phyloP scores from a whole-genome alignment of 2,888 invertebrate genomes.

The Agriopis aurantiaria region DNA sequence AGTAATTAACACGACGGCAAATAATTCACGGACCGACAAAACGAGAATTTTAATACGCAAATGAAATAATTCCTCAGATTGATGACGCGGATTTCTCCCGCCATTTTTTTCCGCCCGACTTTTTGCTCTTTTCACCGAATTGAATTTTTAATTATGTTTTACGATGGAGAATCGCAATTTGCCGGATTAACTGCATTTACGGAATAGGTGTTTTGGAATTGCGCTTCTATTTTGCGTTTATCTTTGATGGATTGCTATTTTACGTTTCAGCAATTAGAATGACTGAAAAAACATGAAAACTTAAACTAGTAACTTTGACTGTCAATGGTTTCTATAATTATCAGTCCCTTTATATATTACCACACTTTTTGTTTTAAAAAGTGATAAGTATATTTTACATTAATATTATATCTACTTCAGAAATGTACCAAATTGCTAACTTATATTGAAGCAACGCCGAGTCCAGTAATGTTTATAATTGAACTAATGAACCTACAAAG shows the following conservation, averaged over 20 bases:
- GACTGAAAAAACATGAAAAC: background rate
- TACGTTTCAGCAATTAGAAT: background rate
- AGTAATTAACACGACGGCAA: slow-evolving; percentile 80
- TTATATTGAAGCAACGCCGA: background rate
- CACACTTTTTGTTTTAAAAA: too few relatives aligned
- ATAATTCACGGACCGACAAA: slow-evolving; percentile 84
- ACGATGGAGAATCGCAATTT: slow-evolving; percentile 82
- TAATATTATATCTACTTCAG: too few relatives aligned
- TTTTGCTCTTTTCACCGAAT: slow-evolving; percentile 66
- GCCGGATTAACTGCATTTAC: slow-evolving; percentile 77
- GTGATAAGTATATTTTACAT: too few relatives aligned
- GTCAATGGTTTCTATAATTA: too few relatives aligned
- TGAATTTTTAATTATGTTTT: slow-evolving; percentile 85
- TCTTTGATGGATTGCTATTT: slow-evolving; percentile 51
- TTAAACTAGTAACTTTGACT: background rate
- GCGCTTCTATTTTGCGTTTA: slow-evolving; percentile 46
- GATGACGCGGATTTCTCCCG: slow-evolving; percentile 79
- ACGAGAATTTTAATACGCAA: slow-evolving; percentile 85
- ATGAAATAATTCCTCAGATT: slow-evolving; percentile 85
- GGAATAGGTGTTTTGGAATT: slow-evolving; percentile 55
- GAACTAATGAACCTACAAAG: slow-evolving; percentile 43
- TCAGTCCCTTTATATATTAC: too few relatives aligned
- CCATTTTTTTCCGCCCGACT: slow-evolving; percentile 57
- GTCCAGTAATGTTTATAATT: background rate
- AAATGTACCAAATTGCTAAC: too few relatives aligned